Evolutionary conservation across 2,797 vertebrate genomes (phyloP).

Genomic region (Myripristis murdjan): DNA sequence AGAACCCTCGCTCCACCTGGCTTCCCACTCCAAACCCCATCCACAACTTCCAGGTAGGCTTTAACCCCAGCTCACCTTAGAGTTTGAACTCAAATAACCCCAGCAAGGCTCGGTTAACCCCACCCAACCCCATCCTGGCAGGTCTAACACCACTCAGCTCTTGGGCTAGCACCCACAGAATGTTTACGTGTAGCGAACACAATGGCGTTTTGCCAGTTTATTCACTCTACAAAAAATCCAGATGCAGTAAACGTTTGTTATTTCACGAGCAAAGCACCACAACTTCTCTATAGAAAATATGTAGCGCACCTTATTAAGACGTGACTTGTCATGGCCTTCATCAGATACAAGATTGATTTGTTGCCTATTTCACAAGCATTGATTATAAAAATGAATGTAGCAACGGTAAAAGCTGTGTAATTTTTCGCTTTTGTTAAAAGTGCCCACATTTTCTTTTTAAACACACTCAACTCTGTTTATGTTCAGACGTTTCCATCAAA

Average conservation of each 20-base stretch:
- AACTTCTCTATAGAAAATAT: too few relatives aligned
- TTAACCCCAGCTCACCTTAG: neutral
- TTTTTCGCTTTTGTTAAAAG: neutral
- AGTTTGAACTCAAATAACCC: neutral
- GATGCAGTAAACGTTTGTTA: neutral
- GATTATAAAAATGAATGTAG: too few relatives aligned
- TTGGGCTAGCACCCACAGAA: too few relatives aligned
- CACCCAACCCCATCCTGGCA: too few relatives aligned
- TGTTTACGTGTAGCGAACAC: too few relatives aligned
- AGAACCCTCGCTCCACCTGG: slow-evolving; percentile 98
- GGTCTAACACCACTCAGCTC: too few relatives aligned
- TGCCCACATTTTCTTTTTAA: neutral
- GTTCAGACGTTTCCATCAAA: too few relatives aligned
- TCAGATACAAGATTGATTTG: neutral
- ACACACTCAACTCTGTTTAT: too few relatives aligned
- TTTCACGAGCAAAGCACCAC: neutral
- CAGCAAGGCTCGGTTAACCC: too few relatives aligned
- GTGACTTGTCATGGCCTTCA: too few relatives aligned
- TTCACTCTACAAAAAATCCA: neutral
- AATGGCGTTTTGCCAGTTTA: neutral
- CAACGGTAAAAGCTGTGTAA: too few relatives aligned
- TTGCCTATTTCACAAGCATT: neutral
- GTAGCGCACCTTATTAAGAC: too few relatives aligned
- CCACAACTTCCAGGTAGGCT: slow-evolving; percentile 85
- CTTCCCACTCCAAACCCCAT: slow-evolving; percentile 94